A percentile compares a stretch with the other conserved stretches of the same genome.
These are phyloP conservation scores for Halichoerus grypus DNA, from an alignment of 2,113 vertebrate species.

Conservation along the genomic window DNA sequence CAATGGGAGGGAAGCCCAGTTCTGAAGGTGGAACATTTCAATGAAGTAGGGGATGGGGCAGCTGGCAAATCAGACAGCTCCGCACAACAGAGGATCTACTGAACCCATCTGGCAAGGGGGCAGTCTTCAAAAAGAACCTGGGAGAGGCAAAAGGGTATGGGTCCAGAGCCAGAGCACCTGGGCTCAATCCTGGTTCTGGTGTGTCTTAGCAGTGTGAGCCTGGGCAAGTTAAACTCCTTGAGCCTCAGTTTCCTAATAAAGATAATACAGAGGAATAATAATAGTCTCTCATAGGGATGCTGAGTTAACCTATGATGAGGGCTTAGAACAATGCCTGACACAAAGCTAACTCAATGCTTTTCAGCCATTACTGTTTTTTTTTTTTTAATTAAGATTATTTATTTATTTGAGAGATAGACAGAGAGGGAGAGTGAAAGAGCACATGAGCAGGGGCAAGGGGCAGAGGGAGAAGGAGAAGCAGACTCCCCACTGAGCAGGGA, in stretches of 20 bases:
- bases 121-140: neutral
- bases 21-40: neutral
- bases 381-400: neutral
- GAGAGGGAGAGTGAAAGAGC: neutral
- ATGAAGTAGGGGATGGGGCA: neutral
- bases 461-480: neutral
- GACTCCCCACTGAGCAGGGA: no score
- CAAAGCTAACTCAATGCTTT: neutral
- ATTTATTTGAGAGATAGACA: neutral
- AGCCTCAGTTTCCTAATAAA: slow-evolving; percentile 10
- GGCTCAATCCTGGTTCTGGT: neutral
- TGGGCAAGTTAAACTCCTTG: neutral
- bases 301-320: neutral
- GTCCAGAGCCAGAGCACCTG: neutral
- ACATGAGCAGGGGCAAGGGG: neutral
- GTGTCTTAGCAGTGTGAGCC: neutral
- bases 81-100: neutral
- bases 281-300: neutral
- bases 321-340: neutral
- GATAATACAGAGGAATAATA: neutral
- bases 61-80: neutral
- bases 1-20: neutral
- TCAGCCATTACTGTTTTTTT: neutral
- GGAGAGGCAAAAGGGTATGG: neutral
- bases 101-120: neutral